Percentiles rank a stretch among this genome's conserved stretches.
phyloP scores from a whole-genome alignment of 2,113 vertebrate genomes.

The Bufo bufo region DNA sequence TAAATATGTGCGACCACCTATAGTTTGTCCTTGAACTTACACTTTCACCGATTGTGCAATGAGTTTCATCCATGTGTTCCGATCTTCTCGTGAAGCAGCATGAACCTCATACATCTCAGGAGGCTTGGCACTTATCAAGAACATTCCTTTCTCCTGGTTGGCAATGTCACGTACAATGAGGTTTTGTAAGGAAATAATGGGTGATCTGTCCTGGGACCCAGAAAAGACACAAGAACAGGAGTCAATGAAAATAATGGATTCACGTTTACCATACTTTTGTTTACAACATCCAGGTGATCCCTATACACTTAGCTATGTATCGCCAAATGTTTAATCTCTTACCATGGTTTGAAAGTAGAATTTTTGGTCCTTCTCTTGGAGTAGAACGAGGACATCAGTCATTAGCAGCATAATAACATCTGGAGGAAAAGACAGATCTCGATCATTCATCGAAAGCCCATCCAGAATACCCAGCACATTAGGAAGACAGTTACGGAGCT shows the following conservation, averaged over 20 bases:
- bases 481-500: not conserved
- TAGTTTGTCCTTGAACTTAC: constrained; percentile 69
- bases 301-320: no score
- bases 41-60: constrained; percentile 82
- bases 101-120: constrained; percentile 95
- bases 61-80: constrained; percentile 84
- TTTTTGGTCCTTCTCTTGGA: constrained; percentile 94
- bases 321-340: constrained; percentile 60
- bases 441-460: not conserved
- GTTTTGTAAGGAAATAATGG: constrained; percentile 86
- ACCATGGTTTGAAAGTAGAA: constrained; percentile 88
- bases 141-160: constrained; percentile 93
- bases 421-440: constrained; percentile 57
- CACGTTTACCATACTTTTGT: not conserved
- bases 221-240: not conserved
- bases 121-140: constrained; percentile 82
- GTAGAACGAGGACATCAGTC: constrained; percentile 88
- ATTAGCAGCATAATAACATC: constrained; percentile 88
- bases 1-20: no score
- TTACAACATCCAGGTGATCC: no score
- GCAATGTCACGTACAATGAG: constrained; percentile 89
- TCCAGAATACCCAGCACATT: not conserved
- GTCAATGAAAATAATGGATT: not conserved
- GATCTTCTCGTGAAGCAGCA: constrained; percentile 82
- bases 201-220: constrained; percentile 80